Conservation (phyloP, 2,888 invertebrate genomes). For the Oegoconia quadripuncta region DNA sequence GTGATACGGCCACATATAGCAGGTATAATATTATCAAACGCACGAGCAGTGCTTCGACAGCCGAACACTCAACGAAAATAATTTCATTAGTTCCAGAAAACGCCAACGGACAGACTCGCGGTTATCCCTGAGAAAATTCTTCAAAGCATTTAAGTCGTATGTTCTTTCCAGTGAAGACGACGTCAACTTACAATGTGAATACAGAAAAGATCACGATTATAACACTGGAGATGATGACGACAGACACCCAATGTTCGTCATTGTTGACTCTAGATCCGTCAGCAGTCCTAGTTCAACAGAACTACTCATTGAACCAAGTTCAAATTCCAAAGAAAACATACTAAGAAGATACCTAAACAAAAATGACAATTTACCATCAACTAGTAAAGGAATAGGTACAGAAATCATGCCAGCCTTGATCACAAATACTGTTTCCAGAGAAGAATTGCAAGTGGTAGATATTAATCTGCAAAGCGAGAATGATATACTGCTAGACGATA, state of each 20-base stretch:
- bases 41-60: constrained; percentile 31
- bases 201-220: constrained; percentile 26
- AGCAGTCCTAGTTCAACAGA: constrained; percentile 42
- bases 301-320: constrained; percentile 31
- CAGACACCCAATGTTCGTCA: constrained; percentile 41
- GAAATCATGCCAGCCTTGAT: constrained; percentile 19
- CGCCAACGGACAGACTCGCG: constrained; percentile 21
- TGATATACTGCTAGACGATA: constrained; percentile 30
- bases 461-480: constrained; percentile 50
- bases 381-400: constrained; percentile 34
- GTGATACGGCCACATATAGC: constrained; percentile 38
- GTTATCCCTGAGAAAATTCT: constrained; percentile 25
- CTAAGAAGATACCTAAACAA: constrained; percentile 28
- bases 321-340: constrained; percentile 22
- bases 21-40: constrained; percentile 43
- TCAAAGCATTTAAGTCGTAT: constrained; percentile 39
- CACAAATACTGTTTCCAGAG: constrained; percentile 32
- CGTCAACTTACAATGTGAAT: constrained; percentile 28
- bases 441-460: constrained; percentile 44
- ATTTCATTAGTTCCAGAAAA: constrained; percentile 45
- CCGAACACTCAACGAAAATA: constrained; percentile 36
- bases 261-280: constrained; percentile 39
- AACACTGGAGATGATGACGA: constrained; percentile 22
- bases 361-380: constrained; percentile 35
- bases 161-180: constrained; percentile 53